Conservation (phyloP, 2,113 vertebrate species). For the Anoplopoma fimbria region DNA sequence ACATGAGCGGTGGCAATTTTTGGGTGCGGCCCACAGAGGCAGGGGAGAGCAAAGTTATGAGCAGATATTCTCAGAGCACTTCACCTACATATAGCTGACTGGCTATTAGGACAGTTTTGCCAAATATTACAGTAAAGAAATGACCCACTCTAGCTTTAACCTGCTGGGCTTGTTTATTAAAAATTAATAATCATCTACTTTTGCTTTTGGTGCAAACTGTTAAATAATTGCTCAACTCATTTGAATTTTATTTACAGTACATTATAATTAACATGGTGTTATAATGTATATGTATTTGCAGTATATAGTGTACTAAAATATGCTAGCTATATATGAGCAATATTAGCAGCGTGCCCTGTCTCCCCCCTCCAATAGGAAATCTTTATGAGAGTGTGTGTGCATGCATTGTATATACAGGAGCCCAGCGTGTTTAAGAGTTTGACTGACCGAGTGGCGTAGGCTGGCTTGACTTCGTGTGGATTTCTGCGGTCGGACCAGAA, state of each 20-base stretch:
- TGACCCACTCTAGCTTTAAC: no score
- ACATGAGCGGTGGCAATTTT: no score
- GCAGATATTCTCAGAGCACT: no score
- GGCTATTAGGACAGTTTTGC: no score
- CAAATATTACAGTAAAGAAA: no score
- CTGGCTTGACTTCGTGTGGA: constrained; percentile 93
- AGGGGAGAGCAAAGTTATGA: no score
- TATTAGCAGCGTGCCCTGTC: neutral
- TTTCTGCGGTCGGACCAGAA: constrained; percentile 96
- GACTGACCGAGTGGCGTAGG: constrained; percentile 89
- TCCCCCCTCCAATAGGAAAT: neutral
- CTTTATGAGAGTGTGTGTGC: neutral
- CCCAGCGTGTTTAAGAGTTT: neutral
- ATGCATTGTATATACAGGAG: neutral
- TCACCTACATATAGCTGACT: no score
- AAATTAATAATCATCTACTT: neutral
- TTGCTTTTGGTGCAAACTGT: neutral
- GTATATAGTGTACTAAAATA: neutral
- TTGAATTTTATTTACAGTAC: neutral
- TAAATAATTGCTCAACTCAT: neutral
- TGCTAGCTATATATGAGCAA: neutral
- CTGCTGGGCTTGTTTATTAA: neutral
- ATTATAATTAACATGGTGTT: neutral
- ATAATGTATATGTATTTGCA: neutral
- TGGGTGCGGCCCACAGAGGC: no score